Percentiles rank a stretch among this genome's conserved stretches.
Conservation (phyloP, 2,888 invertebrate genomes). For the Ganaspis brasiliensis region DNA sequence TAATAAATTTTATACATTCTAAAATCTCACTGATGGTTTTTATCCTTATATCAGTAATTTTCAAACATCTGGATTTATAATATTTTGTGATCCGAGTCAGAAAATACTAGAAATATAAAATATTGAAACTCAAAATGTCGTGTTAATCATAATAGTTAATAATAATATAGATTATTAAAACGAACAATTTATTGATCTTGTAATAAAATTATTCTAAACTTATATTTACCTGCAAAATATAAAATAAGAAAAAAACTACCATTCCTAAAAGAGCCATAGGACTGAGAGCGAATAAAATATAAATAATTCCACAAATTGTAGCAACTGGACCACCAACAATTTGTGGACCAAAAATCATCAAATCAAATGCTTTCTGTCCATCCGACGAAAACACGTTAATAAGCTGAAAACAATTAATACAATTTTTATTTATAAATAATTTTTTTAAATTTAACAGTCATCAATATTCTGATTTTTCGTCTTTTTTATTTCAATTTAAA, state of each 20-base stretch:
- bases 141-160: too few relatives aligned
- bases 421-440: too few relatives aligned
- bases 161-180: too few relatives aligned
- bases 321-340: conserved; percentile 82
- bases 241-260: conserved; percentile 81
- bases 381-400: conserved; percentile 83
- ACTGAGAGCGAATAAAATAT: conserved; percentile 82
- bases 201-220: too few relatives aligned
- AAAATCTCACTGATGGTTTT: conserved; percentile 83
- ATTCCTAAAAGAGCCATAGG: conserved; percentile 82
- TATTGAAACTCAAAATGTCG: not conserved
- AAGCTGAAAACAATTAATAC: conserved; percentile 78
- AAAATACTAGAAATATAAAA: conserved; percentile 75
- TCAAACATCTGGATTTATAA: conserved; percentile 67
- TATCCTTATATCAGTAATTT: conserved; percentile 77
- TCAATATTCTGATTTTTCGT: too few relatives aligned
- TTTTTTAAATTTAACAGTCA: too few relatives aligned
- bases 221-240: conserved; percentile 82
- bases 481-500: too few relatives aligned
- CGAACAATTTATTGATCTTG: too few relatives aligned
- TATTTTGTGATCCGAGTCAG: conserved; percentile 79
- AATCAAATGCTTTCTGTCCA: conserved; percentile 82
- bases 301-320: conserved; percentile 80
- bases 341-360: conserved; percentile 81
- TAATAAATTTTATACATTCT: conserved; percentile 83